Evolutionary conservation across 2,797 vertebrate species (phyloP), one percentile per base, ranked within the genome.

Genomic region (Fringilla coelebs): DNA sequence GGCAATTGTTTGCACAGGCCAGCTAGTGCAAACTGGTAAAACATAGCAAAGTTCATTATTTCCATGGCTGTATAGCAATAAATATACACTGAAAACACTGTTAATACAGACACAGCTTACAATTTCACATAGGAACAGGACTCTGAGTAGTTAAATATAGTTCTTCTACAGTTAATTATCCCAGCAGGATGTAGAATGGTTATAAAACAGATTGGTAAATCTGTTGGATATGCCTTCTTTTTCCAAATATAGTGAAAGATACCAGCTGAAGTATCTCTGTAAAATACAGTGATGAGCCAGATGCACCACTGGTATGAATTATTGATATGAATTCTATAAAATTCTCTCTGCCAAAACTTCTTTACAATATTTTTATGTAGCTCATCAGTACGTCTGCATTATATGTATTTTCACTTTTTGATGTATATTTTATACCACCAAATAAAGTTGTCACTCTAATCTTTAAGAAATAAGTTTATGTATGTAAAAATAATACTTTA

Each of bases 161-260:
- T 84, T 86, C 67, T 29, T 61, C 60, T 61, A 58, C 36, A 83
- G 81, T 68, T 90, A 96, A 92, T 96, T 97, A 96, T 91, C 92
- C 54, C 85, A 91, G 91, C 70, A 81, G 82, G 79, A 86, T 91
- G 48, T 88, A 70, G 88, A 96, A 80, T 81, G 29, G 51, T 88
- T 91, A 45, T 81, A 70, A 88, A 92, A 81, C 82, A 93, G 89
- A 92, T 86, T 91, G 92, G 62, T 92, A 88, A 81, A 92, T 92
- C 82, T 90, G 93, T 67, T 92, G 85, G 89, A 73, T 94, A 81
- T 88, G 82, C 41, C 55, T 88, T 78, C 48, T 76, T 92, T 94
- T 88, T 85, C 94, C 89, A 94, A 96, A 95, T 93, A 94, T 84
- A 93, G 76, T 86, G 85, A 86, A 88, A 91, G 68, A 92, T 81